Evolutionary conservation across 2,797 vertebrate species (phyloP).

Genomic region (Gymnoscopelus microlampas): DNA sequence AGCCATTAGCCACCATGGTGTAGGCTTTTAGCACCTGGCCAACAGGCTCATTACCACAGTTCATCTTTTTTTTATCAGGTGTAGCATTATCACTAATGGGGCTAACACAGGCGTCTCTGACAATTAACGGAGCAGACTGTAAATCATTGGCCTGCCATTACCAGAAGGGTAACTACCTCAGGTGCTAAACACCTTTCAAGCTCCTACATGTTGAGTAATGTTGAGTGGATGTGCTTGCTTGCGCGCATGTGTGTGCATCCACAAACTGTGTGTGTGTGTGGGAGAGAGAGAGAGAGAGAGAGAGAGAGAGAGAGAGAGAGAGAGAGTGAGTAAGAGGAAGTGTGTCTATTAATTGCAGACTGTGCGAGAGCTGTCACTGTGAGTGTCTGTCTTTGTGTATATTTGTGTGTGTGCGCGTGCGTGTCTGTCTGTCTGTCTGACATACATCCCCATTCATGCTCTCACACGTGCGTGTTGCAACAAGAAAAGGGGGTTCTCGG

Average conservation of each 20-base stretch:
- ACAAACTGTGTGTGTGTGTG: too few species aligned
- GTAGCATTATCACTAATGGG: slow-evolving; percentile 61
- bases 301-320: neutral
- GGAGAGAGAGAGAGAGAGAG: neutral
- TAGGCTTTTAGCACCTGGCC: slow-evolving; percentile 47
- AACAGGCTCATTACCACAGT: slow-evolving; percentile 55
- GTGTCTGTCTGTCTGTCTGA: neutral
- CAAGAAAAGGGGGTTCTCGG: neutral
- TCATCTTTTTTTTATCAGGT: slow-evolving; percentile 68
- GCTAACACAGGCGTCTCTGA: slow-evolving; percentile 47
- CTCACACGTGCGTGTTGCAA: neutral
- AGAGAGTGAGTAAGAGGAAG: neutral
- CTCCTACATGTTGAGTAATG: slow-evolving; percentile 9
- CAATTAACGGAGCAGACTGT: slow-evolving; percentile 46
- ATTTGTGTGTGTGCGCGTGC: neutral
- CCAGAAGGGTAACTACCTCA: slow-evolving; percentile 36
- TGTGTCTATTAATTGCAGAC: neutral
- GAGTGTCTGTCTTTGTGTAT: neutral
- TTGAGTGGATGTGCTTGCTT: neutral
- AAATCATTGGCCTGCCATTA: slow-evolving; percentile 57
- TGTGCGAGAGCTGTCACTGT: neutral
- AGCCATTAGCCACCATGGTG: neutral
- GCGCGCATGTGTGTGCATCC: slow-evolving; percentile 5
- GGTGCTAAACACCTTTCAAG: slow-evolving; percentile 35
- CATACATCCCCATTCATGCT: neutral